Base-by-base conservation (phyloP, 2,113 vertebrate genomes). In the Lepidiolamprologus cunningtoni region DNA sequence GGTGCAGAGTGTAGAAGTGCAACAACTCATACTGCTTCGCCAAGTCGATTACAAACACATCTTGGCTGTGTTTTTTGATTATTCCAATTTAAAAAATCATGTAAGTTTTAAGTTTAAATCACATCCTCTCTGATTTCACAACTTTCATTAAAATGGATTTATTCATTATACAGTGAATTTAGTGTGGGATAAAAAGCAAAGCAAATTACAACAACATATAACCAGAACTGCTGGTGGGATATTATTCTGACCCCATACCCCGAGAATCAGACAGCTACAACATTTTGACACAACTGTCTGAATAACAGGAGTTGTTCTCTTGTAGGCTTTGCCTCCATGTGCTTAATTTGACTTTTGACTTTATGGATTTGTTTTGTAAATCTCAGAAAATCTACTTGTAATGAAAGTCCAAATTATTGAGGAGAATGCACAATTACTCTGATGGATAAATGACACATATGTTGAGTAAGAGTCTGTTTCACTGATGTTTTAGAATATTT, bases 21-120 rank as follows among this genome's bases (percentile, higher is more conserved):
- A 31, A 58, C 57, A 57, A 17, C 26, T 61, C 26, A 28, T 61
- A 31, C 57, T 61, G 57, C 5, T 61, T 61, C 2, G 8, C 57
- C 26, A 61, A 61, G 14, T 61, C 0, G 5, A 0, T 26, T 61
- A 31, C 57, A 58, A 28, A 17, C 26, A 58, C 57, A 31, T 31
- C 26, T 31, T 61, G 57, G 57, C 0, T 0, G 5, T 58, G 8
- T 17, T 58, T 58, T 58, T 17, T 0, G 1, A 17, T 17, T 0
- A 5, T 57, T 57, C 23, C 54, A 57, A 57, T n/a, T 26, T 55
- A 8, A 26, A 57, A 21, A 14, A 26, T 57, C 55, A 58, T 28
- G 26, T 14, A 26, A 57, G 23, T 57, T 57, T 55, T 26, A 2
- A 57, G 14, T 57, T 57, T 26, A 57, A 57, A 57, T 14, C 54